Conservation (phyloP, 2,888 invertebrate genomes). For the Pyrochroa serraticornis region DNA sequence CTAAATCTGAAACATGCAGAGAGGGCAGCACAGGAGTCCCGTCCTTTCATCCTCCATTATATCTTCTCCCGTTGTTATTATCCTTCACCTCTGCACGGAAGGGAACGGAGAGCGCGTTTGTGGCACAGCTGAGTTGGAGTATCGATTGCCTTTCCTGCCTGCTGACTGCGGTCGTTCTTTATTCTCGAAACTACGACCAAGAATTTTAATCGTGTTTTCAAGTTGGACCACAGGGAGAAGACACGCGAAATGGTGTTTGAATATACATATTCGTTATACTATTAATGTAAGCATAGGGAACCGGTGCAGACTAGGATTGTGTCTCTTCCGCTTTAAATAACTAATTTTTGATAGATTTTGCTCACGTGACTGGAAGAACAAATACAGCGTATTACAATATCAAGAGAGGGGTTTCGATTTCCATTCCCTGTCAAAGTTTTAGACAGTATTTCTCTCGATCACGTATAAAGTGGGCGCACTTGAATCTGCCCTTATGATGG, state of each 20-base stretch:
- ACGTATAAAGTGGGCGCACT: no score
- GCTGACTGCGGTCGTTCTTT: slow-evolving; percentile 13
- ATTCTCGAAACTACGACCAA: slow-evolving; percentile 8
- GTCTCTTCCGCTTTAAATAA: not conserved
- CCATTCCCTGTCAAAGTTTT: no score
- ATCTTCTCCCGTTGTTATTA: slow-evolving; percentile 26
- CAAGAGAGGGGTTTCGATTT: no score
- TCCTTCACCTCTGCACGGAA: slow-evolving; percentile 24
- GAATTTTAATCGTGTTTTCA: slow-evolving; percentile 31
- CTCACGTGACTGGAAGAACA: not conserved
- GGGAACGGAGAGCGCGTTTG: slow-evolving; percentile 11
- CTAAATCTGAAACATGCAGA: slow-evolving; percentile 20
- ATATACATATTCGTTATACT: not conserved
- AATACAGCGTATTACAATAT: not conserved
- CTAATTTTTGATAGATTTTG: not conserved
- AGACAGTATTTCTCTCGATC: no score
- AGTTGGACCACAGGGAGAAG: slow-evolving; percentile 4
- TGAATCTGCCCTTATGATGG: no score
- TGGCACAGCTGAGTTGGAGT: slow-evolving; percentile 29
- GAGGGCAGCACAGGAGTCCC: no score
- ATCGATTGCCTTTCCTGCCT: slow-evolving; percentile 27
- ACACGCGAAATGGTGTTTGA: not conserved
- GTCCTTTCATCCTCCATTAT: slow-evolving; percentile 14
- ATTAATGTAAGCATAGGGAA: not conserved
- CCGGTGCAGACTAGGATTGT: no score